These are phyloP conservation scores for Emydoidea blandingii DNA, from an alignment of 2,797 vertebrate species.

Conservation along the genomic window DNA sequence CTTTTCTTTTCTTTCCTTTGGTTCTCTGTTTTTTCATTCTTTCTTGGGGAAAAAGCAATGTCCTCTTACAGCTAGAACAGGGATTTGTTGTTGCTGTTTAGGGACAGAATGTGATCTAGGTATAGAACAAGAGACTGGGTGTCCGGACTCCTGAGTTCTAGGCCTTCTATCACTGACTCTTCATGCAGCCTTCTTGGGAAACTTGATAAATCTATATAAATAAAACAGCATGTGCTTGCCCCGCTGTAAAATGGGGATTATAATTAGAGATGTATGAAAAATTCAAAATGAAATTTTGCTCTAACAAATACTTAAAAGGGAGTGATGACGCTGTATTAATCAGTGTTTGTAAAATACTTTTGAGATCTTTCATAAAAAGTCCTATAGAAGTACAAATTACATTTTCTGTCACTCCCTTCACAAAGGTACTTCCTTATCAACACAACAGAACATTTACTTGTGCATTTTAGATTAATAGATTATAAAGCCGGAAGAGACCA, in stretches of 20 bases:
- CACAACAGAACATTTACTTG: background rate
- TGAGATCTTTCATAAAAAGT: background rate
- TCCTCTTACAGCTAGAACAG: background rate
- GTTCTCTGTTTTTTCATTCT: background rate
- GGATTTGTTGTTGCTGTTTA: background rate
- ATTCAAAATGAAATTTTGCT: background rate
- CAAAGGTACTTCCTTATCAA: background rate
- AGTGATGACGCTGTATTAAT: background rate
- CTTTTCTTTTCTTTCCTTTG: background rate
- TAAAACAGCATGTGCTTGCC: background rate
- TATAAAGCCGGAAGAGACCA: background rate
- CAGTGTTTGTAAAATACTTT: background rate
- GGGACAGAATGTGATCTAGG: background rate
- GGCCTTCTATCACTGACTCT: background rate
- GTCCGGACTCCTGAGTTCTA: background rate
- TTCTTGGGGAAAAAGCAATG: background rate
- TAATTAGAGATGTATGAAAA: background rate
- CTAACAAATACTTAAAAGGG: background rate
- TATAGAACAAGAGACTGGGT: background rate
- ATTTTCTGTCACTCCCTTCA: background rate
- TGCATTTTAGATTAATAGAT: background rate
- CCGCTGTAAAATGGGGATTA: background rate
- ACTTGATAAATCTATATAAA: background rate
- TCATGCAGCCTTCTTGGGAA: background rate
- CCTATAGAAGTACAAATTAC: background rate